These are phyloP conservation scores for Andrena camellia DNA, from an alignment of 2,888 invertebrate species.

Conservation along the genomic window DNA sequence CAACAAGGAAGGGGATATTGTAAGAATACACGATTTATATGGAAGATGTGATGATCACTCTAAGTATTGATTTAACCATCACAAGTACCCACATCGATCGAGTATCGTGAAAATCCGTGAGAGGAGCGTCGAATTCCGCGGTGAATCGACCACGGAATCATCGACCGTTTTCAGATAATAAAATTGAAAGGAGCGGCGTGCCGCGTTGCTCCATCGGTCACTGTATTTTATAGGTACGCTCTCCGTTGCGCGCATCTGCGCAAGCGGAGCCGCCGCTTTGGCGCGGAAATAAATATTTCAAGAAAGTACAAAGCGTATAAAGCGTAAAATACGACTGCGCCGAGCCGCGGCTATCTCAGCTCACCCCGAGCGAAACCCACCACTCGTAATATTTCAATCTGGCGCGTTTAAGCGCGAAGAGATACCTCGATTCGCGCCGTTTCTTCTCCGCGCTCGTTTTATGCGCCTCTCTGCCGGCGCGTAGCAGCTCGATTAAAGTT, in stretches of 20 bases:
- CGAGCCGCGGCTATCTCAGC: constrained; percentile 21
- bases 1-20: no score
- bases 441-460: constrained; percentile 39
- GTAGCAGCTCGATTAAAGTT: constrained; percentile 62
- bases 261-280: constrained; percentile 32
- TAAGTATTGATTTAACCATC: background rate
- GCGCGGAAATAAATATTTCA: constrained; percentile 56
- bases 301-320: constrained; percentile 60
- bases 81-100: background rate
- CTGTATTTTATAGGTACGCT: constrained; percentile 20
- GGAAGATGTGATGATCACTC: background rate
- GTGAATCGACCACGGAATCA: background rate
- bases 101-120: background rate
- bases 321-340: constrained; percentile 56
- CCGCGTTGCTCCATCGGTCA: constrained; percentile 30
- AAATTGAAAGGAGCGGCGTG: constrained; percentile 35
- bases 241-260: background rate
- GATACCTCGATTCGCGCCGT: constrained; percentile 29
- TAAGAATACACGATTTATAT: background rate
- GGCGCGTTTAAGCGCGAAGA: constrained; percentile 30
- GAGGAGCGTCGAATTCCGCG: background rate
- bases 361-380: constrained; percentile 30
- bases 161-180: constrained; percentile 24
- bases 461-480: constrained; percentile 16
- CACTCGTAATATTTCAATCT: constrained; percentile 62